Percentiles rank a stretch among this genome's conserved stretches.
These are phyloP conservation scores for Proales similis DNA, from an alignment of 1,140 invertebrate species.

Conservation along the genomic window DNA sequence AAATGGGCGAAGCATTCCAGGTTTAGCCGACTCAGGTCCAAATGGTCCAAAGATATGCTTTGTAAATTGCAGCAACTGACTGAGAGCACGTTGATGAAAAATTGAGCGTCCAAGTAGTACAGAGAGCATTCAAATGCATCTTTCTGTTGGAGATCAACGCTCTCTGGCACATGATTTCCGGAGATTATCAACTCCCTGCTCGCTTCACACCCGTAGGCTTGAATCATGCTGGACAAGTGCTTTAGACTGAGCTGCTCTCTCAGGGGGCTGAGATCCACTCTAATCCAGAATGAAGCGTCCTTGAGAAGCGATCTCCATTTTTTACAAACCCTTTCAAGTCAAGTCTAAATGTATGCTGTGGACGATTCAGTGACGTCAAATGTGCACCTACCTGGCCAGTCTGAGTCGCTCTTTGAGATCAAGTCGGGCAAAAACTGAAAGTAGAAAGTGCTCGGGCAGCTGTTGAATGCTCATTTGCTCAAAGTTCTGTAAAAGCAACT, in stretches of 20 bases:
- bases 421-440: slow-evolving; percentile 19
- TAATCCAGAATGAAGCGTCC: slow-evolving; percentile 20
- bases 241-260: slow-evolving; percentile 16
- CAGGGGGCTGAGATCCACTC: slow-evolving; percentile 6
- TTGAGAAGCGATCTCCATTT: slow-evolving; percentile 25
- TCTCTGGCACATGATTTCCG: slow-evolving; percentile 18
- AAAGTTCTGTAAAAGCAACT: background rate
- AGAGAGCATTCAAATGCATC: no score
- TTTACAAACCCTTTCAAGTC: slow-evolving; percentile 19
- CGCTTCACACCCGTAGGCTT: slow-evolving; percentile 13
- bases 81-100: background rate
- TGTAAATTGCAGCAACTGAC: background rate
- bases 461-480: background rate
- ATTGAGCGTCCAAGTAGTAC: background rate
- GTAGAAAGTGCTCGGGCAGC: slow-evolving; percentile 29
- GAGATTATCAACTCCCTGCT: background rate
- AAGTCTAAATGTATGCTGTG: background rate
- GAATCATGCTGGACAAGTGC: slow-evolving; percentile 1
- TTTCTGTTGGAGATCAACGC: no score
- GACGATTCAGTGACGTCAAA: background rate
- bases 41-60: slow-evolving; percentile 8
- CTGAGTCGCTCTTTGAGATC: background rate
- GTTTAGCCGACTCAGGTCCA: slow-evolving; percentile 1
- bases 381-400: slow-evolving; percentile 2
- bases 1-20: slow-evolving; percentile 4